A percentile compares a stretch with the other conserved stretches of the same genome.
Conservation (phyloP, 1,140 invertebrate species). For the Ooceraea biroi region DNA sequence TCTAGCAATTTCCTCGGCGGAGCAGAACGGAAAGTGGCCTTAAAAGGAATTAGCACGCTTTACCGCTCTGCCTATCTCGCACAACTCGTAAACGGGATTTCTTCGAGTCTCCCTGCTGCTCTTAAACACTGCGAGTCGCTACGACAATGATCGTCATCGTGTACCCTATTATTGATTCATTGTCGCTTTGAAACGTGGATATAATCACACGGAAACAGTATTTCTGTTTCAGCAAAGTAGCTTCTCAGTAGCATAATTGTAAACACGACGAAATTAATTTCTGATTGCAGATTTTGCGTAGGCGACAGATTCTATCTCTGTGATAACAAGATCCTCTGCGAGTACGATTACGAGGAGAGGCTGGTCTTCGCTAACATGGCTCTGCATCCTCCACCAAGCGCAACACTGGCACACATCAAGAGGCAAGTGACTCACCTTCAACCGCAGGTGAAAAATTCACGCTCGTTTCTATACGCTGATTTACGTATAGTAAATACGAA, state of each 20-base stretch:
- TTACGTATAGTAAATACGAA: neutral
- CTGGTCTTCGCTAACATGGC: constrained; percentile 95
- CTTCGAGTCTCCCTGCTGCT: constrained; percentile 11
- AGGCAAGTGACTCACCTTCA: constrained; percentile 92
- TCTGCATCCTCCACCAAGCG: constrained; percentile 91
- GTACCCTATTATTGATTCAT: neutral
- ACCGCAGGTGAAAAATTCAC: constrained; percentile 87
- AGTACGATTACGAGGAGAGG: constrained; percentile 97
- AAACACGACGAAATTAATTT: neutral
- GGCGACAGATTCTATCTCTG: constrained; percentile 96
- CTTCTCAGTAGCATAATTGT: no score
- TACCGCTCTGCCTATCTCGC: constrained; percentile 73
- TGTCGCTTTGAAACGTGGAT: neutral
- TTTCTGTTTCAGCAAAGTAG: no score
- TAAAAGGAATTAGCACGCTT: constrained; percentile 83
- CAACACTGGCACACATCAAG: constrained; percentile 94
- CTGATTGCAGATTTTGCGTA: constrained; percentile 94
- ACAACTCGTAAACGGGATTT: constrained; percentile 55
- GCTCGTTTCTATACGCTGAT: neutral
- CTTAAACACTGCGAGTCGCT: constrained; percentile 9
- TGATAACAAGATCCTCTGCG: constrained; percentile 97
- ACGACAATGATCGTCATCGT: neutral
- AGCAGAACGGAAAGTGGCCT: constrained; percentile 80
- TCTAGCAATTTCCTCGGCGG: constrained; percentile 81
- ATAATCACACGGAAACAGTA: no score